Conservation (phyloP, 2,888 invertebrate genomes). For the Drosophila cognata region DNA sequence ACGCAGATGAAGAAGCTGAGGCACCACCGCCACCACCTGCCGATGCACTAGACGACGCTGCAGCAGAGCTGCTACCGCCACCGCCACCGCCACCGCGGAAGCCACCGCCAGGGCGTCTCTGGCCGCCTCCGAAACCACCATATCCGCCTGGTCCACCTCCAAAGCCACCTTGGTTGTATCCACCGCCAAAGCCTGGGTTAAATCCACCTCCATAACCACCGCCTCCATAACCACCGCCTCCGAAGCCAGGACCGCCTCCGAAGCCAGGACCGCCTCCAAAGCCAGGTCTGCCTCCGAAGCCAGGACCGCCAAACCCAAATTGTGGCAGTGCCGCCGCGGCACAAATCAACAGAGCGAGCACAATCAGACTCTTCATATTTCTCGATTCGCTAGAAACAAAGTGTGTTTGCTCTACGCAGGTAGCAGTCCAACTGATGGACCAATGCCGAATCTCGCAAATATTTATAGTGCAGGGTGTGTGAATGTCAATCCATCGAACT, state of each 20-base stretch:
- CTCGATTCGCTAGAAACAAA: conserved; percentile 6
- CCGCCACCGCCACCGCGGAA: conserved; percentile 20
- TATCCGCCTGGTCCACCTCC: conserved; percentile 13
- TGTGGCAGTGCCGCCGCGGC: conserved; percentile 67
- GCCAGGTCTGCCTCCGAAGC: conserved; percentile 9
- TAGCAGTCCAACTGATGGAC: conserved; percentile 61
- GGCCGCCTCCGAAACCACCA: conserved; percentile 13
- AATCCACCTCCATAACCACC: conserved; percentile 23
- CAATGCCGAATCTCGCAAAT: conserved; percentile 40
- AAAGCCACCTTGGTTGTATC: conserved; percentile 6
- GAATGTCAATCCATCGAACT: neutral
- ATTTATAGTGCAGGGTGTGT: conserved; percentile 63
- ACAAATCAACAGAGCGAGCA: conserved; percentile 73
- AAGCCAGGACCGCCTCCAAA: conserved; percentile 9
- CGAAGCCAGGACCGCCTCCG: conserved; percentile 19
- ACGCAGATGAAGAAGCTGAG: conserved; percentile 24
- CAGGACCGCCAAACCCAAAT: conserved; percentile 21
- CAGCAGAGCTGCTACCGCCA: conserved; percentile 34
- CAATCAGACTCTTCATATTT: conserved; percentile 76
- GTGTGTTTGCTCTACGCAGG: conserved; percentile 37
- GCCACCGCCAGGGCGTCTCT: conserved; percentile 4
- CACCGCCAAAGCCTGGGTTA: conserved; percentile 15
- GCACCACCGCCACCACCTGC: conserved; percentile 24
- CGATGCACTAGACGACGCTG: conserved; percentile 37
- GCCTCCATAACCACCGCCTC: conserved; percentile 23